Percentiles rank a stretch among this genome's conserved stretches.
Conservation (phyloP, 2,113 vertebrate genomes). For the Coturnix japonica region DNA sequence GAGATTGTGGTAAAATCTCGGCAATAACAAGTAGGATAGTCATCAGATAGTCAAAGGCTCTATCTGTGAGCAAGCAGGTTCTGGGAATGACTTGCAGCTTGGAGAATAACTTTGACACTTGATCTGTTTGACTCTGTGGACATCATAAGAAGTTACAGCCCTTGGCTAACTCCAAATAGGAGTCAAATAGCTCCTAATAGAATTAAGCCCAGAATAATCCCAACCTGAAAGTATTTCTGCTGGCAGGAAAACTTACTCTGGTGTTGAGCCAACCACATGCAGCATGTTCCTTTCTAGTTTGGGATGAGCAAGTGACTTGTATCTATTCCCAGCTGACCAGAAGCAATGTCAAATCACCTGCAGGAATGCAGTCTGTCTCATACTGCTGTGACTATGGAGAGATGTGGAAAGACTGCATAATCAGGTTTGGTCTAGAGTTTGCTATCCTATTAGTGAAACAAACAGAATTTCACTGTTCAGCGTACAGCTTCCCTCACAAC, state of each 20-base stretch:
- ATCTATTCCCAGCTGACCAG: background rate
- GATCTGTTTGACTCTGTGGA: background rate
- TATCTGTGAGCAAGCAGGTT: background rate
- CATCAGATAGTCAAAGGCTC: fast-evolving
- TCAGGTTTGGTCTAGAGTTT: background rate
- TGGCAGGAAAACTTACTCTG: background rate
- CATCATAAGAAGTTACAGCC: background rate
- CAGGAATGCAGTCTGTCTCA: background rate
- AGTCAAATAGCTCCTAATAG: slow-evolving; percentile 8
- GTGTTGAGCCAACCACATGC: background rate
- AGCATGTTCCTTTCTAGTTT: background rate
- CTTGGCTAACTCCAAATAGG: background rate
- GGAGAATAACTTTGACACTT: slow-evolving; percentile 1
- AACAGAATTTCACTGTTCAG: background rate
- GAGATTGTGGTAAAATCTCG: background rate
- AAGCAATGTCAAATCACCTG: background rate
- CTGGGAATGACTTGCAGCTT: background rate
- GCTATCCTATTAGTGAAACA: background rate
- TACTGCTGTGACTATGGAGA: background rate
- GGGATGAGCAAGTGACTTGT: background rate
- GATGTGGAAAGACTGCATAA: background rate
- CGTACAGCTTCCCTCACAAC: background rate
- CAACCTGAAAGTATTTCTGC: background rate
- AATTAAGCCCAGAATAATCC: background rate
- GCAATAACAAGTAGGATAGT: background rate